Evolutionary conservation across 2,113 vertebrate species (phyloP), one percentile per base, ranked within the genome.

Genomic region (Scophthalmus maximus): DNA sequence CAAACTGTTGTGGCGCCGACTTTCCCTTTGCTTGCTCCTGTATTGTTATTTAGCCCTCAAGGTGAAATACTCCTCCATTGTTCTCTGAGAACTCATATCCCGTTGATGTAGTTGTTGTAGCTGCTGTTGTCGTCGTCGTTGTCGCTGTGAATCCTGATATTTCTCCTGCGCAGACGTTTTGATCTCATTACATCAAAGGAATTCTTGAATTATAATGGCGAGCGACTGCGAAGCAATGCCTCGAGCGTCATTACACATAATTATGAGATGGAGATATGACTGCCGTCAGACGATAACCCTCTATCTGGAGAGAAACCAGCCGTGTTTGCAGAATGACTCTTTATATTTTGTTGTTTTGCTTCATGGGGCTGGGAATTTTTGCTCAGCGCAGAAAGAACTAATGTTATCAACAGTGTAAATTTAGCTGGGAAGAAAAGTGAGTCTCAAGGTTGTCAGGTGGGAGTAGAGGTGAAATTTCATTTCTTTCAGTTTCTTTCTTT

Each of bases 121-220:
- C 85, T 86, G 85, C 81, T 79, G 73, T 46, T 78, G 72, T 77
- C 78, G 68, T 69, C 75, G 68, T 84, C 84, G 85, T 76, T 79
- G 65, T 42, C 60, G 61, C 52, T 0, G 47, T 53, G 79, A 46
- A 64, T 86, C 55, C 22, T 42, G 75, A 51, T 77, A 76, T 78
- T 78, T 68, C 61, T 68, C 84, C 87, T 32, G 79, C 49, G 32
- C 84, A 62, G 46, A 26, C 6, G 66, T 84, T 90, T 88, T 84
- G 82, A 88, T 90, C 74, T 83, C n/a, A 76, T 87, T 71, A 80
- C 81, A 84, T 87, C 79, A 88, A 88, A 89, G 75, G 23, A 30
- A 62, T 8, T 20, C 68, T 81, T 36, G 65, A 75, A 78, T 90
- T 70, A 76, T 74, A 84, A 85, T 63, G 71, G 51, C 1, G 50